These are phyloP conservation scores for Selene dorsalis DNA, from an alignment of 2,797 vertebrate genomes.

Conservation along the genomic window DNA sequence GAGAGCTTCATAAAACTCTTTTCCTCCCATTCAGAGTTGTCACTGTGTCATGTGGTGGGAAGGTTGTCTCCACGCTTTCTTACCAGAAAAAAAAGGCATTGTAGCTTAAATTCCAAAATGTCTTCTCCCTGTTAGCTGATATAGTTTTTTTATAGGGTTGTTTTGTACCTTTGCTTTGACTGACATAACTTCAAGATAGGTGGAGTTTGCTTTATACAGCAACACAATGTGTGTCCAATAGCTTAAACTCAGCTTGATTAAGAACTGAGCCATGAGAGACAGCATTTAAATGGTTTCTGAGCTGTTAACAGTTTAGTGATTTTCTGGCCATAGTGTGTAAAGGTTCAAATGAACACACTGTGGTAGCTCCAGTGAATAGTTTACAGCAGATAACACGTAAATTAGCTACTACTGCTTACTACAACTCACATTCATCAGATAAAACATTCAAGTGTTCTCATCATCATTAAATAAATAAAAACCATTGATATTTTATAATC, in stretches of 20 bases:
- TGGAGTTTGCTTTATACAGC: not conserved
- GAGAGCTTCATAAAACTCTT: conserved; percentile 17
- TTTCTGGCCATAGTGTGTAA: not conserved
- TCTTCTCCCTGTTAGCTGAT: not conserved
- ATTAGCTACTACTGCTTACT: too few species aligned
- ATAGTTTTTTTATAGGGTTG: too few species aligned
- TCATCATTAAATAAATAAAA: not conserved
- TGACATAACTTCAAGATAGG: too few species aligned
- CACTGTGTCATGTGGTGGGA: conserved; percentile 8
- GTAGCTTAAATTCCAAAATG: conserved; percentile 15
- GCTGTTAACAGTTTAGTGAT: conserved; percentile 15
- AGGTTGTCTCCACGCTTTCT: conserved; percentile 1
- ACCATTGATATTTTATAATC: not conserved
- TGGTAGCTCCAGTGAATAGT: not conserved
- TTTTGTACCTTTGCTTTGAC: too few species aligned
- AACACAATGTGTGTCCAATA: conserved; percentile 5
- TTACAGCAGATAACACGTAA: conserved; percentile 4
- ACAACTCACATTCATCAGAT: not conserved
- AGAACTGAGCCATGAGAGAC: not conserved
- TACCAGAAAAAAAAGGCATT: conserved; percentile 8
- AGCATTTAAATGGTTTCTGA: conserved; percentile 7
- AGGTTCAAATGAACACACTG: conserved; percentile 13
- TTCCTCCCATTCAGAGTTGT: conserved; percentile 13
- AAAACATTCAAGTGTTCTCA: conserved; percentile 7
- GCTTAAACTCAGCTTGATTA: conserved; percentile 14